Conservation (phyloP, 2,797 vertebrate genomes). For the Darevskia mixta region DNA sequence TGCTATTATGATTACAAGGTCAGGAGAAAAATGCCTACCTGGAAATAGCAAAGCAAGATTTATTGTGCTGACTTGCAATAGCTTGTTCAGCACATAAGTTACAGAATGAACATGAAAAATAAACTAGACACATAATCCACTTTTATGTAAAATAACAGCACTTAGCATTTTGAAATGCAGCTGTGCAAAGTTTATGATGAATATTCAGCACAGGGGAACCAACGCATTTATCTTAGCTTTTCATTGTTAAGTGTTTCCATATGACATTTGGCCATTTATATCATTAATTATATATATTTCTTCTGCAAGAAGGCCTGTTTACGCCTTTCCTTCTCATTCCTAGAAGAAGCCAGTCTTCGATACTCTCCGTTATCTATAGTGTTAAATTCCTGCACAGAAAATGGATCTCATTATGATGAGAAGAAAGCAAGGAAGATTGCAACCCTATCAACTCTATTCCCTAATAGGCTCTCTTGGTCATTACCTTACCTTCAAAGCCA, state of each 20-base stretch:
- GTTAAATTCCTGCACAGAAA: constrained; percentile 57
- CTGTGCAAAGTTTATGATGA: constrained; percentile 67
- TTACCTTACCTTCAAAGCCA: constrained; percentile 18
- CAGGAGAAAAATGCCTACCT: constrained; percentile 54
- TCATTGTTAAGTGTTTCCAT: constrained; percentile 68
- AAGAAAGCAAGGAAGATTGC: constrained; percentile 23
- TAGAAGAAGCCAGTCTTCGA: constrained; percentile 47
- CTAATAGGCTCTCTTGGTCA: constrained; percentile 7
- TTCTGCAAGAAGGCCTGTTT: constrained; percentile 61
- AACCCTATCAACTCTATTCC: neutral
- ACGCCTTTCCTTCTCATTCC: constrained; percentile 52
- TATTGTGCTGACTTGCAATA: constrained; percentile 50
- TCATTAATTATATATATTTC: constrained; percentile 46
- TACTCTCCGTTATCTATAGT: constrained; percentile 59
- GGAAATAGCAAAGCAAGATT: constrained; percentile 55
- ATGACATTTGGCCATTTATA: constrained; percentile 64
- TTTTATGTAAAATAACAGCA: constrained; percentile 54
- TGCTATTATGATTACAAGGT: constrained; percentile 40
- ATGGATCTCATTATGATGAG: constrained; percentile 49
- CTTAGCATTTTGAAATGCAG: constrained; percentile 73
- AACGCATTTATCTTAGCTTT: constrained; percentile 64
- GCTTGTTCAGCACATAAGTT: constrained; percentile 55
- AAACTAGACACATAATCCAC: constrained; percentile 57
- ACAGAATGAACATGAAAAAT: constrained; percentile 61
- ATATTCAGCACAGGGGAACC: constrained; percentile 68